These are phyloP conservation scores for Hermodice carunculata DNA, from an alignment of 2,888 invertebrate species.

Conservation along the genomic window DNA sequence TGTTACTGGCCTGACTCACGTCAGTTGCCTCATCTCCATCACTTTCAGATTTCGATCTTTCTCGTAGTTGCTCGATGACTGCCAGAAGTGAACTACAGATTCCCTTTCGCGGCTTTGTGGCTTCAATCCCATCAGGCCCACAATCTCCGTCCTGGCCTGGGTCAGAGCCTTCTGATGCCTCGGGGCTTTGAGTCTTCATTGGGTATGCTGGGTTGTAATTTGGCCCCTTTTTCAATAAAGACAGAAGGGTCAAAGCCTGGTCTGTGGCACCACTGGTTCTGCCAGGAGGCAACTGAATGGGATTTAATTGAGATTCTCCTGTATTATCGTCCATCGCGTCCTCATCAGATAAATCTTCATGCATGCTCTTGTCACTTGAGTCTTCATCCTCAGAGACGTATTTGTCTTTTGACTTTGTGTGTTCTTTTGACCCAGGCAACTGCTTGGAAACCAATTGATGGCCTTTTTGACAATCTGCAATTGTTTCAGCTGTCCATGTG, in stretches of 20 bases:
- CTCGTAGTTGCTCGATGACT: conserved; percentile 66
- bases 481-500: too few species aligned
- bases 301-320: too few species aligned
- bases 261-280: not conserved
- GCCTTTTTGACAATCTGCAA: too few species aligned
- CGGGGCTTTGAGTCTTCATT: conserved; percentile 10
- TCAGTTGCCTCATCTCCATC: conserved; percentile 45
- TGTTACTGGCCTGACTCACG: not conserved
- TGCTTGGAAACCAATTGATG: too few species aligned
- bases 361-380: too few species aligned
- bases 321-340: not conserved
- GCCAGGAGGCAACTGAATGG: not conserved
- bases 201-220: conserved; percentile 52
- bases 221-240: conserved; percentile 52
- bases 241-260: conserved; percentile 20
- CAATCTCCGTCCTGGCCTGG: conserved; percentile 8
- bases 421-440: too few species aligned
- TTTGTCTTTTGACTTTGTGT: too few species aligned
- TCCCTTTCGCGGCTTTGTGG: conserved; percentile 37
- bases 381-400: too few species aligned
- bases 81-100: conserved; percentile 67
- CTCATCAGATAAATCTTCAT: not conserved
- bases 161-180: not conserved
- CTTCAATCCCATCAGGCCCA: not conserved
- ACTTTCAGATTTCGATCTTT: conserved; percentile 50